Evolutionary conservation across 1,140 invertebrate species (phyloP), one percentile per base, ranked within the genome.

Genomic region (Heliothis subflexa): DNA sequence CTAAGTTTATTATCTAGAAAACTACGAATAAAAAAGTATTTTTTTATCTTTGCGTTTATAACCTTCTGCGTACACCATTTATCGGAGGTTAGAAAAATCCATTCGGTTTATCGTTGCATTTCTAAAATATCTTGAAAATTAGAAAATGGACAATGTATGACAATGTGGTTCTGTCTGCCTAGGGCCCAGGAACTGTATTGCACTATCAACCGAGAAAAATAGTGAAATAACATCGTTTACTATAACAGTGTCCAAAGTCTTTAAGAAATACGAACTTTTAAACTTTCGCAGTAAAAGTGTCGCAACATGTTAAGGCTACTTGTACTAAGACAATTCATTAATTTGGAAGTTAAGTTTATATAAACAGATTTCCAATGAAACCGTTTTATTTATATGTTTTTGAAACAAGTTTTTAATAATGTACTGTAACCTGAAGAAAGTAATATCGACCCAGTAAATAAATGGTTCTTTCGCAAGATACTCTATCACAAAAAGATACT

Each of bases 271-370:
- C 18, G 13, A 28, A 21, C 61, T 45, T 45, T 70, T 70, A 25
- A 68, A 68, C 47, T 68, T 28, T 52, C 14, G 18, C 7, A 50
- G 52, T 70, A 52, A 70, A 70, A 50, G 14, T 50, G 66, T 52
- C 47, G 50, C 18, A 70, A n/a, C n/a, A n/a, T n/a, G n/a, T n/a
- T n/a, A n/a, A n/a, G n/a, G n/a, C n/a, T n/a, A n/a, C n/a, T 70
- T 16, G 14, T n/a, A 14, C 45, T 49, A 50, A 70, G 47, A 18
- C 21, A 14, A 13, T 13, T 50, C 11, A 68, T 52, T 70, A n/a
- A 70, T 52, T 70, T 49, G 2, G 47, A 28, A 21, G 47, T 70
- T 28, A 28, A 70, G 12, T 49, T 21, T 25, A 25, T 25, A 25
- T 25, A 1, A 25, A 25, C 0, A 25, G 21, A 66, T 47, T 28